Percentiles rank a stretch among this genome's conserved stretches.
Evolutionary conservation across 2,888 invertebrate genomes (phyloP).

Genomic region (Palloptera scutellata): DNA sequence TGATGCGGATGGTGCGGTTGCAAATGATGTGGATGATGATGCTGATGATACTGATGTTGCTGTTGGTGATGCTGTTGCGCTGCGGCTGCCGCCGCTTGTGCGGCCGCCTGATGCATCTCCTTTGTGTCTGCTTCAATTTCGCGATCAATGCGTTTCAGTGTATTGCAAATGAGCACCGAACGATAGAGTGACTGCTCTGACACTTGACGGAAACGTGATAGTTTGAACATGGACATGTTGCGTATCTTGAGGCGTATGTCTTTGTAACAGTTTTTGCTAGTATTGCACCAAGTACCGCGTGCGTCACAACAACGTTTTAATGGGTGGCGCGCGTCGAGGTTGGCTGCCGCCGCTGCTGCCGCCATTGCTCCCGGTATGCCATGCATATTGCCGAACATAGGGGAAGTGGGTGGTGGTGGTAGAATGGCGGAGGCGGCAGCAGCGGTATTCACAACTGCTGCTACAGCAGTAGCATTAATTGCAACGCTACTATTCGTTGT

Average conservation of each 20-base stretch:
- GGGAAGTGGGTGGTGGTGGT: slow-evolving; percentile 36
- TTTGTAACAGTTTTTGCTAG: slow-evolving; percentile 79
- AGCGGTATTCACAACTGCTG: no score
- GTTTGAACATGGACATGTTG: slow-evolving; percentile 90
- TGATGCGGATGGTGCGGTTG: slow-evolving; percentile 37
- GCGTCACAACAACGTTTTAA: slow-evolving; percentile 74
- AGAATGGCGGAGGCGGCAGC: slow-evolving; percentile 2
- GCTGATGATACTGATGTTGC: slow-evolving; percentile 47
- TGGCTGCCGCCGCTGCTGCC: slow-evolving; percentile 22
- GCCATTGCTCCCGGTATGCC: slow-evolving; percentile 11
- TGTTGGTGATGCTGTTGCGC: slow-evolving; percentile 50
- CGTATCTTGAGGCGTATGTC: slow-evolving; percentile 87
- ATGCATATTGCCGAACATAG: slow-evolving; percentile 36
- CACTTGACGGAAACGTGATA: slow-evolving; percentile 85
- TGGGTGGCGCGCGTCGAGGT: slow-evolving; percentile 56
- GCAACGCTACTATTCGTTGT: neutral
- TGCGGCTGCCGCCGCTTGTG: slow-evolving; percentile 53
- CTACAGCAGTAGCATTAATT: no score
- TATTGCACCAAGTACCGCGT: slow-evolving; percentile 79
- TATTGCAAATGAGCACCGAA: slow-evolving; percentile 93
- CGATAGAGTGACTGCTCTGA: slow-evolving; percentile 89
- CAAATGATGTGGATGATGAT: slow-evolving; percentile 43
- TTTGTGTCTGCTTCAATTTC: slow-evolving; percentile 81
- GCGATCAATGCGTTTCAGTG: slow-evolving; percentile 84
- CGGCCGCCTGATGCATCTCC: slow-evolving; percentile 59